Percentiles rank a stretch among this genome's conserved stretches.
phyloP scores from a whole-genome alignment of 2,113 vertebrate genomes.

The Corythaixoides concolor region DNA sequence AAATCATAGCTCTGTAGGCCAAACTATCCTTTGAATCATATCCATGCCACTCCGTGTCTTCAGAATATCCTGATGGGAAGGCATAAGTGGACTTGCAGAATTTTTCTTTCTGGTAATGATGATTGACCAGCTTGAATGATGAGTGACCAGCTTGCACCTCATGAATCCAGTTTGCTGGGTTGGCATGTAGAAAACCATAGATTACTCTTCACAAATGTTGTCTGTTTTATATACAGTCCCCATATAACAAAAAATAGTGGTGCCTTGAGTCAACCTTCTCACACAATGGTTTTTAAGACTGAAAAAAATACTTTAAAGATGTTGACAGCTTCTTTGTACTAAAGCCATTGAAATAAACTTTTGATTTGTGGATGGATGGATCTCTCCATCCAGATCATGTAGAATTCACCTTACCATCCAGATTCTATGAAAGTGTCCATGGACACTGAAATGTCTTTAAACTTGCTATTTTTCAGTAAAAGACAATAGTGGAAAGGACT shows the following conservation, averaged over 20 bases:
- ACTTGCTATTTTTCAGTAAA: neutral
- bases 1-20: neutral
- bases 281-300: neutral
- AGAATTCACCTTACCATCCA: neutral
- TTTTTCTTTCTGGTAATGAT: neutral
- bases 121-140: neutral
- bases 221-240: neutral
- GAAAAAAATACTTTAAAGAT: neutral
- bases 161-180: neutral
- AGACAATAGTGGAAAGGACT: neutral
- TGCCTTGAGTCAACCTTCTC: neutral
- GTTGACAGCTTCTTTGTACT: neutral
- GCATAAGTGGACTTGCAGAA: neutral
- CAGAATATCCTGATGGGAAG: neutral
- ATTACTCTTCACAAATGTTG: neutral
- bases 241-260: neutral
- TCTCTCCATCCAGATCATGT: neutral
- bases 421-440: neutral
- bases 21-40: neutral
- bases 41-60: neutral
- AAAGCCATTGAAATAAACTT: neutral
- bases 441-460: neutral
- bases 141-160: neutral
- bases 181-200: neutral
- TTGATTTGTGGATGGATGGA: neutral